These are phyloP conservation scores for Gulo gulo DNA, from an alignment of 2,113 vertebrate species.

Conservation along the genomic window DNA sequence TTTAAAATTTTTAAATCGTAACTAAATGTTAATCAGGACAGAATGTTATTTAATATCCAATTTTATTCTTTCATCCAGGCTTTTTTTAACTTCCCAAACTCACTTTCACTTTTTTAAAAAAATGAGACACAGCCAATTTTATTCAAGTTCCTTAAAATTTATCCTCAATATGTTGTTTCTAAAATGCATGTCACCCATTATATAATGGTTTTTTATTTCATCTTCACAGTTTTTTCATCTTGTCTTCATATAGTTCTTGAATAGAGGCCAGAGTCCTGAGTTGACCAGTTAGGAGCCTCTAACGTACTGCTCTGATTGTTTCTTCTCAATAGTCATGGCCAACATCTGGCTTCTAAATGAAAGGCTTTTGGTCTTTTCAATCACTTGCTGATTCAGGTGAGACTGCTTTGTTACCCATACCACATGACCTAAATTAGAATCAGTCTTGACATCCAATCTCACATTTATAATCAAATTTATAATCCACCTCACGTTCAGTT, in stretches of 20 bases:
- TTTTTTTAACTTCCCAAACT: background rate
- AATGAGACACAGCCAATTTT: constrained; percentile 83
- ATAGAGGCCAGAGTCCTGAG: constrained; percentile 90
- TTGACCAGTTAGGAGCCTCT: constrained; percentile 92
- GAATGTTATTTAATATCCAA: background rate
- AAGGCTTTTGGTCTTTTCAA: constrained; percentile 97
- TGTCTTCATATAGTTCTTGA: constrained; percentile 74
- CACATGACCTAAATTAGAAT: constrained; percentile 98
- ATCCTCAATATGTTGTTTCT: constrained; percentile 51
- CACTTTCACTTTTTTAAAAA: background rate
- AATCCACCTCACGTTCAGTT: constrained; percentile 98
- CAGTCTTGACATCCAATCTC: constrained; percentile 95
- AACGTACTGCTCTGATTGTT: constrained; percentile 90
- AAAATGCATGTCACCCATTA: constrained; percentile 63
- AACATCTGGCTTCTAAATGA: constrained; percentile 97
- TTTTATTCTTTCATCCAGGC: background rate
- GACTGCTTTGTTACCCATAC: constrained; percentile 97
- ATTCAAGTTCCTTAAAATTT: constrained; percentile 80
- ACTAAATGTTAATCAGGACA: background rate
- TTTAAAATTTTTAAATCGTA: background rate
- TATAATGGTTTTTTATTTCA: constrained; percentile 53
- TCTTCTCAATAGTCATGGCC: constrained; percentile 98
- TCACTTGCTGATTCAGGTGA: constrained; percentile 99
- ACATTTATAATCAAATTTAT: constrained; percentile 98
- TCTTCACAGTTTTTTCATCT: constrained; percentile 35